phyloP scores from a whole-genome alignment of 92 coral and sea anemone species.

The Umimayanthus kanabou region DNA sequence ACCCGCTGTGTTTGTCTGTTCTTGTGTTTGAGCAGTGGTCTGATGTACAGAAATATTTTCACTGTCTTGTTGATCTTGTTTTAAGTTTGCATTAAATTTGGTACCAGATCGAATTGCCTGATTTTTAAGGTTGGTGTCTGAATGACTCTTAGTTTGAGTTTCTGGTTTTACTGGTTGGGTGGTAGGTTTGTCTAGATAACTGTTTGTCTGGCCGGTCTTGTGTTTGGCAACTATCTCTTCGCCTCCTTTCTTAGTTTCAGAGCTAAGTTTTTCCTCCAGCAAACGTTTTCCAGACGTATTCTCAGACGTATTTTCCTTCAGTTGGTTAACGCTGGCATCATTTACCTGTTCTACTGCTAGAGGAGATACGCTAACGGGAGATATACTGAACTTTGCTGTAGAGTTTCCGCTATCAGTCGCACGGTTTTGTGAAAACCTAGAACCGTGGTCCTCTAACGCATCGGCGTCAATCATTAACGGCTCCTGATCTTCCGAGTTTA shows the following conservation, averaged over 20 bases:
- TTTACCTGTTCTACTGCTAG: background rate
- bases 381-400: background rate
- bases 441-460: background rate
- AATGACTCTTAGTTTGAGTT: background rate
- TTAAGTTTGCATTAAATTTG: background rate
- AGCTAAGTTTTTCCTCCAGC: background rate
- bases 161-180: background rate
- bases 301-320: background rate
- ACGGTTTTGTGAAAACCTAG: background rate
- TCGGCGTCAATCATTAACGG: background rate
- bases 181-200: background rate
- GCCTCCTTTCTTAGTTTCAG: background rate
- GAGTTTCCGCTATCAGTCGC: background rate
- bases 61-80: background rate
- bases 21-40: background rate
- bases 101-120: background rate
- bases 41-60: background rate
- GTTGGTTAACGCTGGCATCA: background rate
- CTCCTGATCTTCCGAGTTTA: background rate
- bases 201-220: background rate
- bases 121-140: background rate
- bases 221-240: background rate
- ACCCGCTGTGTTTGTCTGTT: background rate
- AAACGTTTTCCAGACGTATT: background rate
- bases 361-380: background rate